Percentiles rank a stretch among this genome's conserved stretches.
phyloP scores from a whole-genome alignment of 2,797 vertebrate genomes.

The Mus minutoides region DNA sequence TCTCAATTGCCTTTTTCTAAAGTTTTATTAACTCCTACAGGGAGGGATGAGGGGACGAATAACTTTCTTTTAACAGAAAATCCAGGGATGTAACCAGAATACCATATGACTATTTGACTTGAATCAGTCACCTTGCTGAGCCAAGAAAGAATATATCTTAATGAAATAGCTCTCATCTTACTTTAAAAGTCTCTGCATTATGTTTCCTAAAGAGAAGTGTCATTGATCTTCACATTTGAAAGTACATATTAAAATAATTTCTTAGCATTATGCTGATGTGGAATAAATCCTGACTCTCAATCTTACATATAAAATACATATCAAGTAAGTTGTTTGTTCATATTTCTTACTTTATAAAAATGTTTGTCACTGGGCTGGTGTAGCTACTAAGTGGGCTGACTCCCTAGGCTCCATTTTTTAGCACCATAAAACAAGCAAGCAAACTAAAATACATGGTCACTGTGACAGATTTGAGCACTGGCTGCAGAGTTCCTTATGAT shows the following conservation, averaged over 20 bases:
- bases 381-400: not conserved
- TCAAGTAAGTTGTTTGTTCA: slow-evolving; percentile 23
- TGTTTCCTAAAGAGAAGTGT: slow-evolving; percentile 57
- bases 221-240: slow-evolving; percentile 53
- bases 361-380: not conserved
- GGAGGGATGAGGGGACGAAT: not conserved
- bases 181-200: slow-evolving; percentile 32
- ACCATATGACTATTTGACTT: not conserved
- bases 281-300: not conserved
- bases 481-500: slow-evolving; percentile 36
- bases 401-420: not conserved
- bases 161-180: slow-evolving; percentile 43
- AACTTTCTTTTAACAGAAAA: slow-evolving; percentile 38
- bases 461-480: not conserved
- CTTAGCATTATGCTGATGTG: slow-evolving; percentile 32
- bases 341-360: slow-evolving; percentile 48
- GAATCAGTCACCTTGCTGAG: slow-evolving; percentile 50
- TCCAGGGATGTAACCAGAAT: not conserved
- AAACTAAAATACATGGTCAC: not conserved
- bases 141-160: slow-evolving; percentile 43
- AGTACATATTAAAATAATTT: slow-evolving; percentile 63
- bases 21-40: slow-evolving; percentile 40
- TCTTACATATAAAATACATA: slow-evolving; percentile 32
- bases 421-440: not conserved
- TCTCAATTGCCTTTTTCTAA: not conserved